Evolutionary conservation across 2,113 vertebrate genomes (phyloP).

Genomic region (Corythoichthys haematopterus): DNA sequence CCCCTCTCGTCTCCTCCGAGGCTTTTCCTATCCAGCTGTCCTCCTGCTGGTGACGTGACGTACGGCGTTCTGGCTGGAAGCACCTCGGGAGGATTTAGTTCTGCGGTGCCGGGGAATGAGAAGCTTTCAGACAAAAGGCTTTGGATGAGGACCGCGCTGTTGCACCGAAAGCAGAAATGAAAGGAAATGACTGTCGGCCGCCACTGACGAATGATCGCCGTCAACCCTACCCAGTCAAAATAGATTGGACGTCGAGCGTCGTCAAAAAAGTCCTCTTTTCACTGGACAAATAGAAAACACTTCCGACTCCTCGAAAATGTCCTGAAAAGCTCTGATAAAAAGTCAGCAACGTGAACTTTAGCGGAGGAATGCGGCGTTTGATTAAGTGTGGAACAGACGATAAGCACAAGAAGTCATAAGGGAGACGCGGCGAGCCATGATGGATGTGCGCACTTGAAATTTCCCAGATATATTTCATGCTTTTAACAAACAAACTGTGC

Average conservation of each 20-base stretch:
- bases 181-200: neutral
- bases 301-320: neutral
- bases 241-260: no score
- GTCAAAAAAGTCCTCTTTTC: no score
- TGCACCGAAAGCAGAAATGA: neutral
- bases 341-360: neutral
- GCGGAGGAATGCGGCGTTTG: neutral
- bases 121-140: conserved; percentile 28
- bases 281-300: neutral
- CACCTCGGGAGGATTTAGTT: conserved; percentile 56
- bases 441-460: neutral
- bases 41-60: conserved; percentile 24
- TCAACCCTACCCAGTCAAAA: no score
- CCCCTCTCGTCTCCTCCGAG: conserved; percentile 31
- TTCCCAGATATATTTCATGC: conserved; percentile 3
- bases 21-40: conserved; percentile 36
- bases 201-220: no score
- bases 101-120: conserved; percentile 31
- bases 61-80: conserved; percentile 24
- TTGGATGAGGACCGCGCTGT: conserved; percentile 18
- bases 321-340: neutral
- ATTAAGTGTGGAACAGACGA: neutral
- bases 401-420: neutral
- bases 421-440: neutral
- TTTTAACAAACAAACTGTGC: conserved; percentile 2